Percentiles rank a stretch among this genome's conserved stretches.
phyloP scores from a whole-genome alignment of 2,113 vertebrate species.

The Mohoua ochrocephala region DNA sequence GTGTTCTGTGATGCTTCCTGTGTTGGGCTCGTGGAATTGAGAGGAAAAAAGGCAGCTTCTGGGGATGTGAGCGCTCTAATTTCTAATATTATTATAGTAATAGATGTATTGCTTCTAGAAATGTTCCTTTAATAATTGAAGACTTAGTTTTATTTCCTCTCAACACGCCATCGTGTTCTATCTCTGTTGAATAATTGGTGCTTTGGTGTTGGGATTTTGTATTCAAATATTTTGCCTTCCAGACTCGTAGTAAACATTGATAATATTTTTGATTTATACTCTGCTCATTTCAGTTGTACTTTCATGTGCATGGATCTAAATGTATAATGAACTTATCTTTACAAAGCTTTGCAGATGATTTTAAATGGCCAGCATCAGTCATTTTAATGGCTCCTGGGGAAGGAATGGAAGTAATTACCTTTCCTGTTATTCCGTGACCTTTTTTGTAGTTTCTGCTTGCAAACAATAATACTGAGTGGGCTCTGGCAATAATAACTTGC shows the following conservation, averaged over 20 bases:
- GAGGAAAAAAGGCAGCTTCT: not conserved
- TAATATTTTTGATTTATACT: slow-evolving; percentile 29
- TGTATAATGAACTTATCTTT: slow-evolving; percentile 21
- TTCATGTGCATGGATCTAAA: slow-evolving; percentile 5
- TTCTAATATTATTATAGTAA: not conserved
- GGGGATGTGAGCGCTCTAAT: not conserved
- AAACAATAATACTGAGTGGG: not conserved
- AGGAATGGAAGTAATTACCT: not conserved
- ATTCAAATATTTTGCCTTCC: slow-evolving; percentile 6
- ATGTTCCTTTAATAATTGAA: not conserved
- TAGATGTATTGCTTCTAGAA: not conserved
- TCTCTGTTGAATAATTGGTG: not conserved
- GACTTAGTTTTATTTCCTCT: not conserved
- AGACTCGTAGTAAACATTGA: not conserved
- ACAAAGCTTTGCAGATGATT: slow-evolving; percentile 2
- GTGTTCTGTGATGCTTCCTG: not conserved
- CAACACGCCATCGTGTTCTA: not conserved
- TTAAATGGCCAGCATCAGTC: slow-evolving; percentile 19
- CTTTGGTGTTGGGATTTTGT: not conserved
- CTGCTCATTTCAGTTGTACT: not conserved
- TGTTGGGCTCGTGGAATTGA: not conserved
- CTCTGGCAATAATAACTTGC: not conserved
- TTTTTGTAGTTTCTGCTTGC: not conserved
- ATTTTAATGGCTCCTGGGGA: slow-evolving; percentile 6
- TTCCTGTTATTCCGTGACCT: slow-evolving; percentile 1